Conservation (phyloP, 2,888 invertebrate genomes). For the Troglohyphantes excavatus region DNA sequence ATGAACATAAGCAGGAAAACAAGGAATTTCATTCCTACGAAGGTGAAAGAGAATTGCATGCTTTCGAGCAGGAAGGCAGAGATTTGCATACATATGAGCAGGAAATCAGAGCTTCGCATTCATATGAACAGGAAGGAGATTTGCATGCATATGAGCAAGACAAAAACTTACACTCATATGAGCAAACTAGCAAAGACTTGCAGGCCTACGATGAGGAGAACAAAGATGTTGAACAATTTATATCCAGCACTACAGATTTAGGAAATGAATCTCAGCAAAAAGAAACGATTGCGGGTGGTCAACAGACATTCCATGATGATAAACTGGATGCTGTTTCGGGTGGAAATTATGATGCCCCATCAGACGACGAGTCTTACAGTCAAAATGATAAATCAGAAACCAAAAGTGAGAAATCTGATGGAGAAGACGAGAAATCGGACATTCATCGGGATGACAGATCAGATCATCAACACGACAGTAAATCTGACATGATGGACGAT, state of each 20-base stretch:
- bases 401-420: slow-evolving; percentile 65
- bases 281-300: neutral
- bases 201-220: neutral
- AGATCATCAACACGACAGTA: slow-evolving; percentile 40
- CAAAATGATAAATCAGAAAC: slow-evolving; percentile 73
- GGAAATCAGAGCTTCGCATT: neutral
- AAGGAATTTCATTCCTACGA: neutral
- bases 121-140: neutral
- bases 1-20: neutral
- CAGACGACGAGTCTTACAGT: slow-evolving; percentile 61
- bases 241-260: neutral
- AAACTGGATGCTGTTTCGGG: neutral
- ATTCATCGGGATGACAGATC: slow-evolving; percentile 57
- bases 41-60: neutral
- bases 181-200: neutral
- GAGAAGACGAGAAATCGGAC: slow-evolving; percentile 63
- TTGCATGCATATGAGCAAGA: neutral
- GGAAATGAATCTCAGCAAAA: neutral
- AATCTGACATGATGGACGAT: slow-evolving; percentile 47
- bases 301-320: neutral
- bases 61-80: neutral
- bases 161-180: neutral
- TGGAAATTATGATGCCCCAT: slow-evolving; percentile 24
- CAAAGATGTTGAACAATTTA: neutral
- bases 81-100: neutral